Evolutionary conservation across 2,113 vertebrate species (phyloP).

Genomic region (Vimba vimba): DNA sequence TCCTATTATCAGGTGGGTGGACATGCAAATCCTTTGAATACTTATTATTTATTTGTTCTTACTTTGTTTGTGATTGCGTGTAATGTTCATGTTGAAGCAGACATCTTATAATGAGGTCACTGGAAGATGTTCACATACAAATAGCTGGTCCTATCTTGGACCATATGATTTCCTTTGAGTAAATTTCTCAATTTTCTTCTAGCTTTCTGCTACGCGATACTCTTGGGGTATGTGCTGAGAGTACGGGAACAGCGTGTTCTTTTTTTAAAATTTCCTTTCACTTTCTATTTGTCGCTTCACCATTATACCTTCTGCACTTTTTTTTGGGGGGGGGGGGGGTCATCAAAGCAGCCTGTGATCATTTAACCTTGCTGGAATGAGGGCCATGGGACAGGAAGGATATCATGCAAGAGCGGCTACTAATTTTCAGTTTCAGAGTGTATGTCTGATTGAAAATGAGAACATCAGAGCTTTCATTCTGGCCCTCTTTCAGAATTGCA

Average conservation of each 20-base stretch:
- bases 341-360: conserved; percentile 32
- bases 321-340: no score
- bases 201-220: background rate
- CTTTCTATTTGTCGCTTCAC: background rate
- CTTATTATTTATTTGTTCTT: background rate
- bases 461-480: background rate
- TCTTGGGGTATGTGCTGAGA: conserved; percentile 30
- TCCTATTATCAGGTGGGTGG: background rate
- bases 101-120: background rate
- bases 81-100: background rate
- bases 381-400: background rate
- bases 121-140: background rate
- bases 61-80: background rate
- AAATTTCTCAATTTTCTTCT: background rate
- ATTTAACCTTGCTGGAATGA: conserved; percentile 39
- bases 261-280: background rate
- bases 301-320: conserved; percentile 9
- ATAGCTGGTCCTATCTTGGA: background rate
- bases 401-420: conserved; percentile 7
- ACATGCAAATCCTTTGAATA: background rate
- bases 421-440: conserved; percentile 24
- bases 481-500: conserved; percentile 19
- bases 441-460: background rate
- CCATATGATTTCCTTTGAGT: background rate
- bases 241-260: conserved; percentile 28